These are phyloP conservation scores for Thysanoteuthis rhombus DNA, from an alignment of 2,888 invertebrate genomes.

Conservation along the genomic window DNA sequence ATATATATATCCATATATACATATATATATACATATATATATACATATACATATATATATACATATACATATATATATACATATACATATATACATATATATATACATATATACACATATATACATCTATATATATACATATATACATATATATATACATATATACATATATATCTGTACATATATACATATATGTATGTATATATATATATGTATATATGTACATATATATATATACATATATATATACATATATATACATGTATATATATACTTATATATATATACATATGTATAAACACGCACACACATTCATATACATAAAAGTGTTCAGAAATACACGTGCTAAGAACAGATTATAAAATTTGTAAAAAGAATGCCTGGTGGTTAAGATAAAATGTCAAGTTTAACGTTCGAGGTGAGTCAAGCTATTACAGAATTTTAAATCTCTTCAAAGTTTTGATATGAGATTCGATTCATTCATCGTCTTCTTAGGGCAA, in stretches of 20 bases:
- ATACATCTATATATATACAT: background rate
- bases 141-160: background rate
- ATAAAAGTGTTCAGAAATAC: too few species aligned
- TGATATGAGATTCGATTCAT: too few species aligned
- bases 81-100: conserved; percentile 38
- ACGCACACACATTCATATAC: background rate
- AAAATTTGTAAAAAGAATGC: too few species aligned
- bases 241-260: background rate
- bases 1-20: background rate
- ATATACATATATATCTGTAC: background rate
- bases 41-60: background rate
- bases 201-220: background rate
- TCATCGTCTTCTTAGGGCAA: too few species aligned
- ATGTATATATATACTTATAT: background rate
- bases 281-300: background rate
- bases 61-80: conserved; percentile 34
- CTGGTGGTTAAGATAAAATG: too few species aligned
- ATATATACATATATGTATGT: background rate
- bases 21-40: background rate
- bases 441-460: too few species aligned
- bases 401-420: too few species aligned
- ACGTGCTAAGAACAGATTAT: too few species aligned
- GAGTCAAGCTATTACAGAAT: too few species aligned
- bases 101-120: conserved; percentile 18
- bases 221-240: background rate